phyloP scores from a whole-genome alignment of 2,113 vertebrate genomes.

The Phaetusa simplex region DNA sequence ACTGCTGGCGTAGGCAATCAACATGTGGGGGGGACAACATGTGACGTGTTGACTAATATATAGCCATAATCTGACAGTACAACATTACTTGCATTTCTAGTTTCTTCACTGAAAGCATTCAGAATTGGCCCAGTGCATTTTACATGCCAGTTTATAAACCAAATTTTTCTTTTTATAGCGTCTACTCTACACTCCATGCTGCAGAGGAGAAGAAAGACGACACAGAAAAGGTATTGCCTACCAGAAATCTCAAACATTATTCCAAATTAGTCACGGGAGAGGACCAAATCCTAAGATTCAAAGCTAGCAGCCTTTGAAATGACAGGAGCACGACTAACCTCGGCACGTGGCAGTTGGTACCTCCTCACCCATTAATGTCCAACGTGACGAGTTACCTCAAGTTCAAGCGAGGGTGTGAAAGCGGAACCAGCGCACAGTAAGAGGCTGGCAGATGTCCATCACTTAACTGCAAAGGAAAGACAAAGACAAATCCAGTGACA shows the following conservation, averaged over 20 bases:
- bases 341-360: fast-evolving
- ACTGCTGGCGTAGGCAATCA: neutral
- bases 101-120: neutral
- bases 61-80: neutral
- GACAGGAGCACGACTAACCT: neutral
- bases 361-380: neutral
- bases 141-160: neutral
- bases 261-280: neutral
- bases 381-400: neutral
- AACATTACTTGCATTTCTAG: neutral
- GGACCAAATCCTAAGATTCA: neutral
- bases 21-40: fast-evolving
- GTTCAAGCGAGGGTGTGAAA: neutral
- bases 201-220: neutral
- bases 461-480: neutral
- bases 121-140: neutral
- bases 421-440: neutral
- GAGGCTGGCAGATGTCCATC: neutral
- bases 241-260: neutral
- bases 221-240: neutral
- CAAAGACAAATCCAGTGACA: neutral
- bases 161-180: neutral
- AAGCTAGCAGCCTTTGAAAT: neutral
- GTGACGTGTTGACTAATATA: fast-evolving
- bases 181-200: neutral